Evolutionary conservation across 2,888 invertebrate genomes (phyloP), one percentile per base, ranked within the genome.

Genomic region (Eupithecia exiguata): DNA sequence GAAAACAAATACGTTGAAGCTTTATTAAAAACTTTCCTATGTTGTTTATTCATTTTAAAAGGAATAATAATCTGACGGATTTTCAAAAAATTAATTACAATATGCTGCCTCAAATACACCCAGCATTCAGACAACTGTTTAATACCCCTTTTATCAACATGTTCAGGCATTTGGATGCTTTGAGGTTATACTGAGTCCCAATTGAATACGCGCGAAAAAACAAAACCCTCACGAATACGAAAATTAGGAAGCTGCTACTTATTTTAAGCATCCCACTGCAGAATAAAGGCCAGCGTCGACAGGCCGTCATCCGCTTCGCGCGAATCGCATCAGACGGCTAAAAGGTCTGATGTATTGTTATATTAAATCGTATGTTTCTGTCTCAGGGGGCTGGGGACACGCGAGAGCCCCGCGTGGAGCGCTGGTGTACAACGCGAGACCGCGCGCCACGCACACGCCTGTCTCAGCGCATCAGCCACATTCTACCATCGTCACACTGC

Each of bases 351-450:
- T 16, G 6, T 43, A 43, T 43, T 40, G 40, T n/a, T 49, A 2
- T 49, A 49, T 9, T 53, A 10, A 53, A 21, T 10, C 10, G 10
- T 21, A 21, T 53, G 0, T 49, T n/a, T n/a, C 7, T 49, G 49
- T 53, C 21, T 58, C 62, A 62, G 84, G 85, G 25, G 85, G 83
- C 0, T 92, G 92, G 92, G 82, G 83, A 53, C 81, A 80, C 1
- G 77, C 79, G 2, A 86, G 92, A 5, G 87, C 85, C 0, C 84
- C 86, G 0, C 89, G 92, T 30, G 90, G 90, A 46, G 89, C 92
- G 2, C 81, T 93, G 1, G 92, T 92, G 75, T 93, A 93, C 77
- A 91, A 90, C 0, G 86, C 91, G 18, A 84, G 92, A 4, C 84
- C 82, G 5, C 79, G 71, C 77, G 83, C 80, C 30, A 79, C 80